Evolutionary conservation across 2,888 invertebrate species (phyloP), one percentile per base, ranked within the genome.

Genomic region (Drosophila basisetae): DNA sequence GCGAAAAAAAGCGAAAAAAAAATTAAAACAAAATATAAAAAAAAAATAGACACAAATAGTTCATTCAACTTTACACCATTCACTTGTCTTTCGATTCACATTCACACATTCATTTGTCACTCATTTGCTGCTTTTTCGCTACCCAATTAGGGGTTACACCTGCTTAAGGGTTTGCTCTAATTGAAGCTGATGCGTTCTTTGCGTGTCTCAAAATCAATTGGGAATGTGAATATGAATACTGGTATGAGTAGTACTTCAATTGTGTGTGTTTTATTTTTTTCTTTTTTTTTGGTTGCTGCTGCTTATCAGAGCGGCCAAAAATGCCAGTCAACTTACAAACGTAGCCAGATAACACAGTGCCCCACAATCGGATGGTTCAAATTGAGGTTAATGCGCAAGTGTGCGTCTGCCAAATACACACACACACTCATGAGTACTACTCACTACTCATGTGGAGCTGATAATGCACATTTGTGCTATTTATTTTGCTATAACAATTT

Each of bases 381-480:
- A 87, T 88, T 88, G 85, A 88, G 87, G 87, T 87, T 90, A 87
- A 77, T 76, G 74, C 64, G 73, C 61, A 50, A 68, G 87, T 87
- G 50, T 87, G 86, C 55, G 90, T 80, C 56, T 54, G 47, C 50
- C 43, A 68, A 54, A 72, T 56, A 68, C 68, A 72, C 68, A 65
- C 59, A 33, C 54, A 6, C 30, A 30, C 65, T 18, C 53, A 22
- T n/a, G 28, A 13, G 13, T 28, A 56, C 7, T 5, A 33, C 22
- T 37, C 37, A 37, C 39, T n/a, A n/a, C 35, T 13, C 16, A 22
- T 68, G 50, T 72, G 49, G 39, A 54, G 77, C 90, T 87, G 87
- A 87, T 87, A 87, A 87, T 87, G 87, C 87, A 87, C 90, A 90
- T 88, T 87, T 87, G 87, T 85, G 85, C 90, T 83, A 90, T 88